phyloP scores from a whole-genome alignment of 2,113 vertebrate genomes.

The Okapia johnstoni region DNA sequence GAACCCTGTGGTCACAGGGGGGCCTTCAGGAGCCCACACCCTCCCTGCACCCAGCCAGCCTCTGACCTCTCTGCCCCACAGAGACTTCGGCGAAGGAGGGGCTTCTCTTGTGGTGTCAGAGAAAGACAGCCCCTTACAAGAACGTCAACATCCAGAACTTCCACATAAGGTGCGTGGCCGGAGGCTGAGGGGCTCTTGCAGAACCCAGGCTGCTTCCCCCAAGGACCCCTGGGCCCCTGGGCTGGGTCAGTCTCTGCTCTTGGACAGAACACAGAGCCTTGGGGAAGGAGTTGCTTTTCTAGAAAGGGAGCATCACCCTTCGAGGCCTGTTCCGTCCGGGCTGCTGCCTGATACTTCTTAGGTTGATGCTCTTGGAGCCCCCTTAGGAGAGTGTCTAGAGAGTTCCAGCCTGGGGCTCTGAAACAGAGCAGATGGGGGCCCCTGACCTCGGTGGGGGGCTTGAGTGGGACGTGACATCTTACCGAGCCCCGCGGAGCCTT shows the following conservation, averaged over 20 bases:
- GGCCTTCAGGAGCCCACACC: fast-evolving
- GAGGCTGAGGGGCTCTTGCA: neutral
- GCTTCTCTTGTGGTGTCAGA: conserved; percentile 97
- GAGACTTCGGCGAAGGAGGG: conserved; percentile 99
- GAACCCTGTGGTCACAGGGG: neutral
- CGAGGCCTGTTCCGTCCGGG: fast-evolving
- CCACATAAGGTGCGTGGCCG: conserved; percentile 92
- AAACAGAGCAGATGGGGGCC: neutral
- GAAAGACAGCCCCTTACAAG: conserved; percentile 98
- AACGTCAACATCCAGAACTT: conserved; percentile 99
- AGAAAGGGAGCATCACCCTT: neutral
- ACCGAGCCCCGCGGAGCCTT: neutral
- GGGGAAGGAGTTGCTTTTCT: neutral
- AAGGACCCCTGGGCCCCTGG: too few species aligned
- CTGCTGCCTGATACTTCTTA: neutral
- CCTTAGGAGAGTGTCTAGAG: neutral
- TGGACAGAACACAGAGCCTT: neutral
- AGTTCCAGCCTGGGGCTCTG: neutral
- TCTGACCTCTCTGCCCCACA: conserved; percentile 58
- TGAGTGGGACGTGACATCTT: neutral
- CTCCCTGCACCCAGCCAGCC: neutral
- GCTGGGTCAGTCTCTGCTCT: neutral
- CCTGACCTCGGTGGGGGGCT: fast-evolving
- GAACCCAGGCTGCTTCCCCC: neutral
- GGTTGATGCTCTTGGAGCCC: neutral